phyloP scores from a whole-genome alignment of 1,140 invertebrate genomes.

The Trissolcus basalis region DNA sequence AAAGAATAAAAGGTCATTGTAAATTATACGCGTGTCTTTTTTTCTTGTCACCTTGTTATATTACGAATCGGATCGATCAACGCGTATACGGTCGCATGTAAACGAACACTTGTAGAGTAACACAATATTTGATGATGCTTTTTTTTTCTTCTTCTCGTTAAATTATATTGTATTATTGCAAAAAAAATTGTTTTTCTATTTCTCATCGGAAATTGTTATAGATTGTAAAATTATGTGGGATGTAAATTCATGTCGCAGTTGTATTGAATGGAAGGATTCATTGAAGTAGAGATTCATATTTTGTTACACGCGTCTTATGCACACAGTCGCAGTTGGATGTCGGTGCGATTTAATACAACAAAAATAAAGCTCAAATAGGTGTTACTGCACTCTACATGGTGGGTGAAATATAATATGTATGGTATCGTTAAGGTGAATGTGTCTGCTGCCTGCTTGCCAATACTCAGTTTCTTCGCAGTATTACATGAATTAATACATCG shows the following conservation, averaged over 20 bases:
- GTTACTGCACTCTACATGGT: slow-evolving; percentile 42
- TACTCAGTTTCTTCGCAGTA: slow-evolving; percentile 41
- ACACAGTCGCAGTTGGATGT: not conserved
- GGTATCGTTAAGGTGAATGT: slow-evolving; percentile 50
- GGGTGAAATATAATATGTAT: slow-evolving; percentile 56
- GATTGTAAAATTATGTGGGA: too few species aligned
- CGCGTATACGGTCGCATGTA: not conserved
- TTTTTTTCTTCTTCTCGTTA: too few species aligned
- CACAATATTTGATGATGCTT: too few species aligned
- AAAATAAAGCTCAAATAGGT: slow-evolving; percentile 48
- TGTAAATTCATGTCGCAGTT: too few species aligned
- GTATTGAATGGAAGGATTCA: not conserved
- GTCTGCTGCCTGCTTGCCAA: slow-evolving; percentile 36
- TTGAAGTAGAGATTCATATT: not conserved
- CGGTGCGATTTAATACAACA: slow-evolving; percentile 24
- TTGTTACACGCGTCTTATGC: too few species aligned
- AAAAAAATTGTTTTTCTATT: too few species aligned
- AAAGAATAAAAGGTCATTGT: slow-evolving; percentile 4
- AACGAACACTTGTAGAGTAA: not conserved
- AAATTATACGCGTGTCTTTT: not conserved
- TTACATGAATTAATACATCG: slow-evolving; percentile 35
- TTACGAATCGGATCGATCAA: not conserved
- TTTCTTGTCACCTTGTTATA: not conserved
- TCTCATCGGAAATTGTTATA: too few species aligned
- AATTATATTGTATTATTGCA: too few species aligned